These are phyloP conservation scores for Eulemur coronatus DNA, from an alignment of 2,797 vertebrate species.

Conservation along the genomic window DNA sequence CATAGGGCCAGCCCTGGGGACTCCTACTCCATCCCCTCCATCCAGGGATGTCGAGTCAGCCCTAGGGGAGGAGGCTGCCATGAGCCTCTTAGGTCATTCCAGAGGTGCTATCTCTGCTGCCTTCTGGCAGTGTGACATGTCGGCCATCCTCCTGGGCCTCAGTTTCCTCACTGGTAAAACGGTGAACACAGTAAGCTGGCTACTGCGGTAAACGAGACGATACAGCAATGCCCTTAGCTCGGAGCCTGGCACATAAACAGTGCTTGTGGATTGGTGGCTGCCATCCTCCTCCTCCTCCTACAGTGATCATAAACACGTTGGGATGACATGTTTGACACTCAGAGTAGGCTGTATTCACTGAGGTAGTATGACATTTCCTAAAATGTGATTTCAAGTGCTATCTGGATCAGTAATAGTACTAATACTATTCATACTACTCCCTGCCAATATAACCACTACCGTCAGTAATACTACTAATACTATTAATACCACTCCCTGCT, in stretches of 20 bases:
- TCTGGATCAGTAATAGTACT: neutral
- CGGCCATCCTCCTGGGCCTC: neutral
- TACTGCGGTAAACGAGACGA: neutral
- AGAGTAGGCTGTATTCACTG: neutral
- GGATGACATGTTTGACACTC: neutral
- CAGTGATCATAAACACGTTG: neutral
- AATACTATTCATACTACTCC: neutral
- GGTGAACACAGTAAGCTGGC: neutral
- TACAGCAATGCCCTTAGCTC: rapidly evolving
- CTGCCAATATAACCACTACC: neutral
- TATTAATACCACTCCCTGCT: neutral
- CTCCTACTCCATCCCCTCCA: neutral
- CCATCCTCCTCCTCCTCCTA: too few species aligned
- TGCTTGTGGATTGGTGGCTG: neutral
- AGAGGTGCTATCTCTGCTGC: neutral
- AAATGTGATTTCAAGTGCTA: neutral
- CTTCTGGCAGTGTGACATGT: neutral
- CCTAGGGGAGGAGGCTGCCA: neutral
- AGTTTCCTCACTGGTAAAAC: neutral
- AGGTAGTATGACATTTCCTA: neutral
- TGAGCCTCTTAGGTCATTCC: neutral
- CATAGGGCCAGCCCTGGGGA: neutral
- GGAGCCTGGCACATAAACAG: neutral
- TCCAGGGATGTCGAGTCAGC: neutral
- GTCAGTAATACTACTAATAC: neutral